Conservation (phyloP, 2,797 vertebrate species). For the Nannoperca obscura region DNA sequence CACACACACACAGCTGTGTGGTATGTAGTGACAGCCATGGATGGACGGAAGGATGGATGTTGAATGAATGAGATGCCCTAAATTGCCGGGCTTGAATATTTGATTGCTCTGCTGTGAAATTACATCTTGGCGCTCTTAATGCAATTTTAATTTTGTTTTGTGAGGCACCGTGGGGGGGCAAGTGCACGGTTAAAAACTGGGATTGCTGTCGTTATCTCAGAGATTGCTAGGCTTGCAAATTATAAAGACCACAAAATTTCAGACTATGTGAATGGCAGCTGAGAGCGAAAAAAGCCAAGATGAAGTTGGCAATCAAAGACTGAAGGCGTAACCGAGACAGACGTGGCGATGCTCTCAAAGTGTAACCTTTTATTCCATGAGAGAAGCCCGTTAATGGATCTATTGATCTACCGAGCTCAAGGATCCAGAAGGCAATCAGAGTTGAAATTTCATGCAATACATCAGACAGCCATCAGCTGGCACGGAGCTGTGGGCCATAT, state of each 20-base stretch:
- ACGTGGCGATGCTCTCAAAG: constrained; percentile 85
- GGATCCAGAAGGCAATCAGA: constrained; percentile 90
- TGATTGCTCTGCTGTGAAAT: constrained; percentile 90
- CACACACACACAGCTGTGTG: constrained; percentile 84
- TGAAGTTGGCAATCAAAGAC: constrained; percentile 90
- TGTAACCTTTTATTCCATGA: constrained; percentile 87
- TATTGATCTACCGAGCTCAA: constrained; percentile 87
- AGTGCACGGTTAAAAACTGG: constrained; percentile 81
- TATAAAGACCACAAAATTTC: constrained; percentile 86
- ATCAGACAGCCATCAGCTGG: constrained; percentile 87
- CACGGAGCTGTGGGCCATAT: constrained; percentile 83
- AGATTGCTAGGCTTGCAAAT: constrained; percentile 87
- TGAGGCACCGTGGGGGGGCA: constrained; percentile 79
- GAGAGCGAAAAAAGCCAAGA: constrained; percentile 83
- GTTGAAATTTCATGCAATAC: constrained; percentile 83
- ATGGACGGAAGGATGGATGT: constrained; percentile 88
- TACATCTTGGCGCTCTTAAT: constrained; percentile 86
- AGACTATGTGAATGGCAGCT: constrained; percentile 81
- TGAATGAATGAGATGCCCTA: constrained; percentile 86
- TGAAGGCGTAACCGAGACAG: constrained; percentile 87
- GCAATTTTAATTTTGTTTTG: constrained; percentile 90
- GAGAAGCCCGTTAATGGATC: constrained; percentile 88
- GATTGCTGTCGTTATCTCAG: constrained; percentile 83
- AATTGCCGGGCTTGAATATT: constrained; percentile 88
- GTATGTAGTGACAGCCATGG: constrained; percentile 79